Conservation (phyloP, 2,888 invertebrate species). For the Xylophagus ater region DNA sequence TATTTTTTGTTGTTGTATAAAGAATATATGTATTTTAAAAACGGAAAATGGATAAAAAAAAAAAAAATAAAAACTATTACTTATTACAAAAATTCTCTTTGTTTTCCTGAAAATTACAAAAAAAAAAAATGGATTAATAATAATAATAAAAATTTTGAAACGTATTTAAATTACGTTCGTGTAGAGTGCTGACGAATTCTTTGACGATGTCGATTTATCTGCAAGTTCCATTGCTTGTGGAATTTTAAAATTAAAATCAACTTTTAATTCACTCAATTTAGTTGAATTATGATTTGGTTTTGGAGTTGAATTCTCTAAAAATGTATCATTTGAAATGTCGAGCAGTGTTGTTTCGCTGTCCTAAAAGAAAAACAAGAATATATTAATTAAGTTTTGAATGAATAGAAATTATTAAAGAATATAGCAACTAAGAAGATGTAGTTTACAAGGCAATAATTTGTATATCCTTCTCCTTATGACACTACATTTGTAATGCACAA, state of each 20-base stretch:
- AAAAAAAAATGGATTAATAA: neutral
- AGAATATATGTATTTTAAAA: too few relatives aligned
- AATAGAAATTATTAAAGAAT: too few relatives aligned
- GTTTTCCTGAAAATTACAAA: slow-evolving; percentile 11
- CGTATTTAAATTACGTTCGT: neutral
- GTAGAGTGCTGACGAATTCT: slow-evolving; percentile 6
- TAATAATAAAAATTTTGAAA: neutral
- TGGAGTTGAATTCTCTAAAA: slow-evolving; percentile 15
- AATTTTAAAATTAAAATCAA: slow-evolving; percentile 8
- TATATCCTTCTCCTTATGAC: too few relatives aligned
- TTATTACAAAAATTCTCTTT: slow-evolving; percentile 10
- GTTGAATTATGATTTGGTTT: slow-evolving; percentile 1
- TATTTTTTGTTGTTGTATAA: too few relatives aligned
- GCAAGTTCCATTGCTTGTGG: neutral
- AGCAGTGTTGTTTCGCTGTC: slow-evolving; percentile 9
- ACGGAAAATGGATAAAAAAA: too few relatives aligned
- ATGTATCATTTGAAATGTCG: slow-evolving; percentile 11
- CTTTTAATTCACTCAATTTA: slow-evolving; percentile 3
- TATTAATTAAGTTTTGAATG: neutral
- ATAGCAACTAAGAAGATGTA: too few relatives aligned
- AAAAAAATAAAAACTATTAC: neutral
- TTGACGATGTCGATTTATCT: neutral
- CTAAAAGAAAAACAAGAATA: slow-evolving; percentile 2
- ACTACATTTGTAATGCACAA: too few relatives aligned
- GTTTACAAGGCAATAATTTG: too few relatives aligned